Percentiles rank a stretch among this genome's conserved stretches.
phyloP scores from a whole-genome alignment of 2,113 vertebrate genomes.

The Microcebus murinus region DNA sequence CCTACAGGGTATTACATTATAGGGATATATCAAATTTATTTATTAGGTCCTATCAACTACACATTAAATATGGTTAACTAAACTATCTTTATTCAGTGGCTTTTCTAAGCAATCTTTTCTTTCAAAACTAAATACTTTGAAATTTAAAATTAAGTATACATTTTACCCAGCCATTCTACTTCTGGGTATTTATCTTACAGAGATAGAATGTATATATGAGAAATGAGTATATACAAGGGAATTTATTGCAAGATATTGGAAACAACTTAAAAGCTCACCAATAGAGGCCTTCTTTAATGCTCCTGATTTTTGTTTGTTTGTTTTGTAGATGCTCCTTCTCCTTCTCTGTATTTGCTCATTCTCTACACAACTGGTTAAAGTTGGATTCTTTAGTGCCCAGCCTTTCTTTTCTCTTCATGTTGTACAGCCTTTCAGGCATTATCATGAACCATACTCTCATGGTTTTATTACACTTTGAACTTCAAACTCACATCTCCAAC shows the following conservation, averaged over 20 bases:
- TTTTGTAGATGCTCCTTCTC: not conserved
- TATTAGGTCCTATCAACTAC: constrained; percentile 8
- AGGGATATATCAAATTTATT: not conserved
- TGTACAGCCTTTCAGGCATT: not conserved
- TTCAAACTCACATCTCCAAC: not conserved
- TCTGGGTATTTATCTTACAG: not conserved
- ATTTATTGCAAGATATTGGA: constrained; percentile 22
- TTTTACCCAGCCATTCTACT: not conserved
- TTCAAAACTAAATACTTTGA: not conserved
- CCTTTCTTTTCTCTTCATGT: not conserved
- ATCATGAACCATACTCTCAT: not conserved
- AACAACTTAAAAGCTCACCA: not conserved
- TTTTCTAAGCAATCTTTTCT: constrained; percentile 44
- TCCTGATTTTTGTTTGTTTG: not conserved
- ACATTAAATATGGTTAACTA: not conserved
- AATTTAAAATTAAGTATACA: constrained; percentile 6
- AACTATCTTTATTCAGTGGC: not conserved
- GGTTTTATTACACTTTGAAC: not conserved
- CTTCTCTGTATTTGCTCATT: not conserved
- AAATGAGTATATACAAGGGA: not conserved
- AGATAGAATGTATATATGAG: not conserved
- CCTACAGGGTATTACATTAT: not conserved
- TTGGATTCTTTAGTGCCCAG: not conserved
- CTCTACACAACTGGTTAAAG: not conserved
- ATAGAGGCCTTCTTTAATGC: not conserved